phyloP scores from a whole-genome alignment of 2,888 invertebrate genomes.

The Rhopalosiphum nymphaeae region DNA sequence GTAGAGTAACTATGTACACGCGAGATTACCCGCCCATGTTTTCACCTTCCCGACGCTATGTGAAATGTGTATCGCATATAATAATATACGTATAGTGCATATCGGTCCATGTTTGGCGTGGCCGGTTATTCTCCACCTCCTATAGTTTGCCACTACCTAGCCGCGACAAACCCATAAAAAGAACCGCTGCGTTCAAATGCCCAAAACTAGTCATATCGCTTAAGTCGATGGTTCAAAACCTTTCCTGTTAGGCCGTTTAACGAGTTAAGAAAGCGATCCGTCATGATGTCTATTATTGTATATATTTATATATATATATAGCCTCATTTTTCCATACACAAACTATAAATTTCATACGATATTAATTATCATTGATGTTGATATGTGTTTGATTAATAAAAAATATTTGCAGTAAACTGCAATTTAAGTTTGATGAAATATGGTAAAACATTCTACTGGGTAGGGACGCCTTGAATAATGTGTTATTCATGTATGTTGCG shows the following conservation, averaged over 20 bases:
- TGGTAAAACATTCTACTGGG: background rate
- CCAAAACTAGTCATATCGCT: slow-evolving; percentile 62
- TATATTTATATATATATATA: background rate
- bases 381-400: background rate
- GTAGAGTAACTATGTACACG: background rate
- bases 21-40: slow-evolving; percentile 54
- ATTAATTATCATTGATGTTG: background rate
- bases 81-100: background rate
- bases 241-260: slow-evolving; percentile 38
- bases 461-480: background rate
- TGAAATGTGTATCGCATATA: slow-evolving; percentile 36
- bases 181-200: slow-evolving; percentile 57
- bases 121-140: slow-evolving; percentile 50
- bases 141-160: slow-evolving; percentile 13
- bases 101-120: slow-evolving; percentile 62
- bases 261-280: slow-evolving; percentile 46
- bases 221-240: slow-evolving; percentile 42
- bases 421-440: background rate
- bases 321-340: background rate
- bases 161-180: slow-evolving; percentile 49
- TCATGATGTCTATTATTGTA: background rate
- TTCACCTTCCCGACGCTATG: slow-evolving; percentile 46
- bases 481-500: background rate
- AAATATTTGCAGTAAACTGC: background rate
- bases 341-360: background rate